phyloP scores from a whole-genome alignment of 2,797 vertebrate genomes.

The Anomalospiza imberbis region DNA sequence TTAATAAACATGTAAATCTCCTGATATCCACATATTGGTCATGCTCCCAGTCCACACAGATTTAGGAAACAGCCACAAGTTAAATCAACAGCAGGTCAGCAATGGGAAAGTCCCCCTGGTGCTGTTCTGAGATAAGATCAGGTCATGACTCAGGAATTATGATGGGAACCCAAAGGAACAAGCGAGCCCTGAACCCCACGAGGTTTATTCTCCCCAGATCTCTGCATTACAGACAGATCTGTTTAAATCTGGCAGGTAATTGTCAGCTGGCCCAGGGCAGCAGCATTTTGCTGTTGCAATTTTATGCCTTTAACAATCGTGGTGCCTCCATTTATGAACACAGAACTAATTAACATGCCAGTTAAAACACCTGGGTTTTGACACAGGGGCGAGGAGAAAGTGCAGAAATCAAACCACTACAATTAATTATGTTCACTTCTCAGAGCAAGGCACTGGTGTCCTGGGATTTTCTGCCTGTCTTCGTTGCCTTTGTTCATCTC shows the following conservation, averaged over 20 bases:
- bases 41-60: background rate
- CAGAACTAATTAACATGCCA: constrained; percentile 55
- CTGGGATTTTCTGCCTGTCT: constrained; percentile 33
- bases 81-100: background rate
- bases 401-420: constrained; percentile 51
- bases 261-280: background rate
- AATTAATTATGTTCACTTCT: constrained; percentile 65
- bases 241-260: background rate
- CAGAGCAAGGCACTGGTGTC: background rate
- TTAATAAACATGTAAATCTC: background rate
- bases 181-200: background rate
- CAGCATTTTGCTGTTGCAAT: background rate
- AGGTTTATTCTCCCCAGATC: background rate
- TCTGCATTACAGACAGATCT: background rate
- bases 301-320: background rate
- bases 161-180: background rate
- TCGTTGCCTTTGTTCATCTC: constrained; percentile 8
- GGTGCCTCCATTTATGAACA: background rate
- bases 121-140: background rate
- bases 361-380: constrained; percentile 43
- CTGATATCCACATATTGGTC: background rate
- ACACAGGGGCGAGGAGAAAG: constrained; percentile 26
- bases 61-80: background rate
- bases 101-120: background rate
- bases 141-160: background rate